Percentiles rank a stretch among this genome's conserved stretches.
phyloP scores from a whole-genome alignment of 2,113 vertebrate genomes.

The Ellobius talpinus region DNA sequence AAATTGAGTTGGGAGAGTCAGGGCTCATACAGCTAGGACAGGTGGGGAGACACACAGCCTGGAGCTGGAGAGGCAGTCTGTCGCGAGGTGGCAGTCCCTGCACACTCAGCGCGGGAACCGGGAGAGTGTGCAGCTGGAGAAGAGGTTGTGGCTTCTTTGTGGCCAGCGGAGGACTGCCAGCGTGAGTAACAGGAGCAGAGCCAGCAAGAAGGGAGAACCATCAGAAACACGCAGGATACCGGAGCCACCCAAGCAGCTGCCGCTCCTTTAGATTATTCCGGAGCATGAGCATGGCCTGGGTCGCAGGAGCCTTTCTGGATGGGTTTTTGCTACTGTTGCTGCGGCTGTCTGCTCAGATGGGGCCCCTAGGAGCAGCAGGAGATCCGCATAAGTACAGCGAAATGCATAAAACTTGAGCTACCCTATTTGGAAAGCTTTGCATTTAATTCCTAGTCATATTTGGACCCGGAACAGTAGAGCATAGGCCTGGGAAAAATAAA shows the following conservation, averaged over 20 bases:
- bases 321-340: conserved; percentile 68
- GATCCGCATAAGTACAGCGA: conserved; percentile 83
- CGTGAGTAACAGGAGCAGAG: neutral
- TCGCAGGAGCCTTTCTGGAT: conserved; percentile 68
- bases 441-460: neutral
- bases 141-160: neutral
- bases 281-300: conserved; percentile 85
- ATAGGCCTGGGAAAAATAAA: neutral
- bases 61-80: neutral
- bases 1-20: neutral
- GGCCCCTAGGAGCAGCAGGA: conserved; percentile 51
- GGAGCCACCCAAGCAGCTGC: neutral
- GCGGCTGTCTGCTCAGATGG: conserved; percentile 55
- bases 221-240: neutral
- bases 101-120: neutral
- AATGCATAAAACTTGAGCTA: conserved; percentile 68
- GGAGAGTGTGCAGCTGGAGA: neutral
- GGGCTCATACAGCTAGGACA: neutral
- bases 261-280: conserved; percentile 26
- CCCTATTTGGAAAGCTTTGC: conserved; percentile 75
- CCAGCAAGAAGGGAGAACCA: neutral
- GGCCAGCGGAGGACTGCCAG: neutral
- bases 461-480: neutral
- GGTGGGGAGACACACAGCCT: neutral
- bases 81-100: neutral